These are phyloP conservation scores for Solen grandis DNA, from an alignment of 1,140 invertebrate genomes.

Conservation along the genomic window DNA sequence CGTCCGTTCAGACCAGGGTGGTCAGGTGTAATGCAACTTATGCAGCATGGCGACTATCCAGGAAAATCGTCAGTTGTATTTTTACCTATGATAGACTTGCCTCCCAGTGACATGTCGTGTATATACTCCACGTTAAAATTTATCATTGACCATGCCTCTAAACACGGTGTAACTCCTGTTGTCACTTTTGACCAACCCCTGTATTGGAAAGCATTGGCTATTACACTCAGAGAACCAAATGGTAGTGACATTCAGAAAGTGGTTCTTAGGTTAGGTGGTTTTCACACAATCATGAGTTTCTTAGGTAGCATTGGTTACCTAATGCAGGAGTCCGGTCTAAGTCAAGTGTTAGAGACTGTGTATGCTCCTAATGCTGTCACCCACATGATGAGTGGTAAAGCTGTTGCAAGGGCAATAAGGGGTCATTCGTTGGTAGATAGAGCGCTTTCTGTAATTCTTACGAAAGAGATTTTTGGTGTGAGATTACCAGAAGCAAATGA, in stretches of 20 bases:
- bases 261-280: conserved; percentile 3
- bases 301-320: conserved; percentile 59
- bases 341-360: conserved; percentile 56
- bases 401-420: conserved; percentile 76
- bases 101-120: conserved; percentile 63
- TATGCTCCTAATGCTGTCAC: conserved; percentile 65
- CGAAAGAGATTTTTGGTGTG: background rate
- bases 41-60: conserved; percentile 55
- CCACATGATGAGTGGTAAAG: conserved; percentile 77
- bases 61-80: conserved; percentile 61
- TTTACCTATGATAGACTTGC: conserved; percentile 68
- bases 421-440: conserved; percentile 73
- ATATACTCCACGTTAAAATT: conserved; percentile 61
- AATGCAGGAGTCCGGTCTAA: conserved; percentile 59
- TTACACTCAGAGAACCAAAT: conserved; percentile 33
- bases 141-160: background rate
- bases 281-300: conserved; percentile 29
- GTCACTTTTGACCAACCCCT: conserved; percentile 57
- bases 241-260: conserved; percentile 17
- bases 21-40: conserved; percentile 40
- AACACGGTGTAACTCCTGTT: background rate
- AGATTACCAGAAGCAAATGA: too few relatives aligned
- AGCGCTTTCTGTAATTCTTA: conserved; percentile 33
- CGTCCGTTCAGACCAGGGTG: conserved; percentile 17
- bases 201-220: conserved; percentile 57